These are phyloP conservation scores for Drosophila fulvimacula DNA, from an alignment of 2,888 invertebrate species.

Conservation along the genomic window DNA sequence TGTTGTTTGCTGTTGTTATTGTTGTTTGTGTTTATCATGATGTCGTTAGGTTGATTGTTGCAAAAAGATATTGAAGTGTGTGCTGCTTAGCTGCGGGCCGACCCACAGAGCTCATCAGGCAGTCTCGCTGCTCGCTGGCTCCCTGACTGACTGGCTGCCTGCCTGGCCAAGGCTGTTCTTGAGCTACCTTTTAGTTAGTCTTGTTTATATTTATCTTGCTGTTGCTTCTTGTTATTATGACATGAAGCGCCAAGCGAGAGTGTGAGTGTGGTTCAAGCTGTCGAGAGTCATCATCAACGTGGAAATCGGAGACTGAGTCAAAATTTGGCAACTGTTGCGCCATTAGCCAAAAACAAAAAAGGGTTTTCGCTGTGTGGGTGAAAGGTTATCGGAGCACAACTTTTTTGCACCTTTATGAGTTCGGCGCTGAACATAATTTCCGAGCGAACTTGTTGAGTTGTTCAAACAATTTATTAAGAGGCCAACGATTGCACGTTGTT, in stretches of 20 bases:
- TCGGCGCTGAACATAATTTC: slow-evolving; percentile 37
- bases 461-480: slow-evolving; percentile 46
- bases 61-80: slow-evolving; percentile 37
- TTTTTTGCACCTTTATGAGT: slow-evolving; percentile 35
- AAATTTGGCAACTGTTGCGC: slow-evolving; percentile 63
- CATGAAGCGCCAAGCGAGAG: slow-evolving; percentile 46
- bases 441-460: slow-evolving; percentile 46
- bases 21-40: slow-evolving; percentile 61
- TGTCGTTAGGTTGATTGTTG: slow-evolving; percentile 67
- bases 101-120: slow-evolving; percentile 34
- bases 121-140: not conserved
- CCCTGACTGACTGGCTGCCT: not conserved
- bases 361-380: slow-evolving; percentile 31
- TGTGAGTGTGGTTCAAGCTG: slow-evolving; percentile 12
- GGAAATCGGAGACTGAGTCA: slow-evolving; percentile 18
- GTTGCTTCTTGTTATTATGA: slow-evolving; percentile 62
- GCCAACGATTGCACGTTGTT: slow-evolving; percentile 12
- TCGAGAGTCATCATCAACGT: slow-evolving; percentile 36
- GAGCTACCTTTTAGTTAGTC: slow-evolving; percentile 50
- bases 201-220: slow-evolving; percentile 66
- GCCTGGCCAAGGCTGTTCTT: slow-evolving; percentile 10
- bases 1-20: slow-evolving; percentile 11
- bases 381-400: slow-evolving; percentile 18
- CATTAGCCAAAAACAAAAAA: slow-evolving; percentile 20
- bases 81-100: slow-evolving; percentile 26